Base-by-base conservation (phyloP, 2,113 vertebrate species). In the Pomatorhinus ruficollis region DNA sequence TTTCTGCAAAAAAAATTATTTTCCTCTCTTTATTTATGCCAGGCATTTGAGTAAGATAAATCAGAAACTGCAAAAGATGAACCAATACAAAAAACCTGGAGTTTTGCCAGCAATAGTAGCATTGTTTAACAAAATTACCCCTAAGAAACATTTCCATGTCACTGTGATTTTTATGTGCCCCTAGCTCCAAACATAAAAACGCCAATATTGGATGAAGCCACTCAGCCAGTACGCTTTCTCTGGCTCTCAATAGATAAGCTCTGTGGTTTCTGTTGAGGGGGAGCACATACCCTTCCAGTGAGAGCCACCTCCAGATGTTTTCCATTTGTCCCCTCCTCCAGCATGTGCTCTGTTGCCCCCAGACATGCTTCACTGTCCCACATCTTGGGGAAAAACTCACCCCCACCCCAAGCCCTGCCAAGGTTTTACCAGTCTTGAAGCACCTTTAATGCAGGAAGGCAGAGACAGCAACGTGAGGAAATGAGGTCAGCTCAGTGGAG, bases 261-360 rank as follows among this genome's bases (percentile, higher is more conserved):
- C 57, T 56, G 68, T 50, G 81, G 56, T 87, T 94, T 91, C 72
- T 56, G 39, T 8, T 28, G 50, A 70, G 69, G 49, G 21, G 59
- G 9, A 14, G 12, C 69, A 66, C 64, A 65, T 53, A 77, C 30
- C 31, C 93, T 61, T 77, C 64, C 54, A 83, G 45, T 30, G 42
- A 91, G 68, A 97, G 89, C 19, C 74, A 59, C 44, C 54, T 93
- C 87, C 93, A 97, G 89, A 87, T 95, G 91, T 53, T 93, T 89
- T 54, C 59, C 27, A 95, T 90, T 91, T 91, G 53, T 82, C 40
- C 53, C 57, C 40, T 91, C 53, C 92, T 76, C 82, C 87, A 95
- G 11, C 49, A 85, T 56, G 83, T 81, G 57, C 27, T 91, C 50
- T 42, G 49, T 3, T 52, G 30, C 40, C 33, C 54, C 15, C 42